Percentiles rank a stretch among this genome's conserved stretches.
These are phyloP conservation scores for Chelonus insularis DNA, from an alignment of 1,140 invertebrate genomes.

Conservation along the genomic window DNA sequence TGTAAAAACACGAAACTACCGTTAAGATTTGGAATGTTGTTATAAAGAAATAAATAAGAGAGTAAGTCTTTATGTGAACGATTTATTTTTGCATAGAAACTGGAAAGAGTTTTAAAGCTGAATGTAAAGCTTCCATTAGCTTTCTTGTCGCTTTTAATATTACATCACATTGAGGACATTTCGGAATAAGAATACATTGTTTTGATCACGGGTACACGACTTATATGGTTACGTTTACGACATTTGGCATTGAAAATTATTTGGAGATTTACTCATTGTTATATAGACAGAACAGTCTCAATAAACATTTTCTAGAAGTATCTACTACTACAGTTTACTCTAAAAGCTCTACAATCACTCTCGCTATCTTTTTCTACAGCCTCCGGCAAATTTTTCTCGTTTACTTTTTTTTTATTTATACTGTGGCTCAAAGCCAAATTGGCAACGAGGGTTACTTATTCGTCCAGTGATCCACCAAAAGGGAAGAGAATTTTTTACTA, in stretches of 20 bases:
- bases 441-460: background rate
- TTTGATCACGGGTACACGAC: no score
- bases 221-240: constrained; percentile 18
- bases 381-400: background rate
- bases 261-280: constrained; percentile 5
- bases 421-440: constrained; percentile 11
- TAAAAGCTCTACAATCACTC: constrained; percentile 1
- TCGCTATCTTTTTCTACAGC: background rate
- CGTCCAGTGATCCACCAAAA: background rate
- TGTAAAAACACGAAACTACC: no score
- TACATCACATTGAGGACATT: no score
- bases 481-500: background rate
- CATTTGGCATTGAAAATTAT: constrained; percentile 13
- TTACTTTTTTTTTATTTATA: constrained; percentile 6
- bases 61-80: no score
- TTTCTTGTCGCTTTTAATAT: no score
- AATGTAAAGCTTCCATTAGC: no score
- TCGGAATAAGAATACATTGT: no score
- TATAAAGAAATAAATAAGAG: no score
- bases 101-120: no score
- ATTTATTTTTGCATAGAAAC: no score
- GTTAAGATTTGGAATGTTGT: no score
- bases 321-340: background rate
- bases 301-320: background rate
- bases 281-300: background rate